Conservation (phyloP, 1,140 invertebrate species). For the Myzus persicae region DNA sequence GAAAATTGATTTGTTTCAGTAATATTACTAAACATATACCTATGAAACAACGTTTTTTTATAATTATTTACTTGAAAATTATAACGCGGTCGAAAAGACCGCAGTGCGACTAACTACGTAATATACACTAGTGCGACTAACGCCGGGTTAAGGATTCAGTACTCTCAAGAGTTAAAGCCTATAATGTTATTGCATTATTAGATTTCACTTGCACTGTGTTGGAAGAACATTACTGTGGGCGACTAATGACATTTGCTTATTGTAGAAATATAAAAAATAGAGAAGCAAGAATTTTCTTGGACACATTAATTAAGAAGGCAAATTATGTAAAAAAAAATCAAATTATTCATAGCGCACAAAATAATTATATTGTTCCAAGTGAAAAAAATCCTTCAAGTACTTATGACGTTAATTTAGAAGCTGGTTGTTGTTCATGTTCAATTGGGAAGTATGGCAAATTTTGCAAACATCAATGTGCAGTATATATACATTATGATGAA, state of each 20-base stretch:
- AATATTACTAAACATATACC: no score
- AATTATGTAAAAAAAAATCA: constrained; percentile 25
- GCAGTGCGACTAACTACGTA: no score
- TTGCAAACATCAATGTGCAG: constrained; percentile 7
- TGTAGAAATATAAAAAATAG: constrained; percentile 4
- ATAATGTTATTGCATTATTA: constrained; percentile 47
- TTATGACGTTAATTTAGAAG: constrained; percentile 29
- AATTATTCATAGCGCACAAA: not conserved
- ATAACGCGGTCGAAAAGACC: no score
- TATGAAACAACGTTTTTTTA: no score
- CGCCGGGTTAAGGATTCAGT: not conserved
- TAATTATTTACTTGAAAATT: no score
- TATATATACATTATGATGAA: constrained; percentile 16
- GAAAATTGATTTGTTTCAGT: no score
- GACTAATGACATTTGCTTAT: not conserved
- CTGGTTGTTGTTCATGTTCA: constrained; percentile 8
- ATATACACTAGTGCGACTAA: no score
- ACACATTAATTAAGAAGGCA: not conserved
- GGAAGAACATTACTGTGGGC: no score
- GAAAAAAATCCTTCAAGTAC: constrained; percentile 1
- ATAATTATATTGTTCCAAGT: constrained; percentile 37
- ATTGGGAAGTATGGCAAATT: constrained; percentile 50
- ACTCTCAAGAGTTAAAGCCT: constrained; percentile 37
- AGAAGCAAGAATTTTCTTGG: constrained; percentile 10
- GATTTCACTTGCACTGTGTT: no score